A percentile compares a stretch with the other conserved stretches of the same genome.
Conservation (phyloP, 2,113 vertebrate species). For the Albula goreensis region DNA sequence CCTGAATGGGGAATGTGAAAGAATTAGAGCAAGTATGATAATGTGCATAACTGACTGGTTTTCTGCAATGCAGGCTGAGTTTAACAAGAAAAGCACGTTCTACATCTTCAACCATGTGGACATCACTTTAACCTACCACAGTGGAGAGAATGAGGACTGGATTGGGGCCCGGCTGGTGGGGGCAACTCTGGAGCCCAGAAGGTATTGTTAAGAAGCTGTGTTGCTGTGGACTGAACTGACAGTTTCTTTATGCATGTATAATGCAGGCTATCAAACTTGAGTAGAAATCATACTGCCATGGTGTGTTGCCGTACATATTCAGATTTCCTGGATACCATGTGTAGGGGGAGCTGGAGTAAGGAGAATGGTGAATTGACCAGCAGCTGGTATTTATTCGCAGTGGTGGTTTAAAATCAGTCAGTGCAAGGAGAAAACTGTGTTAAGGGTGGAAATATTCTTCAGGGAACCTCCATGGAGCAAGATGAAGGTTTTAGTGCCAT, state of each 20-base stretch:
- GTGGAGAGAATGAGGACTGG: constrained; percentile 76
- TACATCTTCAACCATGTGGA: constrained; percentile 97
- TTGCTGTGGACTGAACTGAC: background rate
- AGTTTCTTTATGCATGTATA: too few relatives aligned
- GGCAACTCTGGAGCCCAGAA: constrained; percentile 93
- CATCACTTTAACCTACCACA: constrained; percentile 88
- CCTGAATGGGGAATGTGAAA: too few relatives aligned
- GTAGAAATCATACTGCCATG: too few relatives aligned
- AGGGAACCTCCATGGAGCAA: background rate
- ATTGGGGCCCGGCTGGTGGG: constrained; percentile 85
- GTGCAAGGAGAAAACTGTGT: background rate
- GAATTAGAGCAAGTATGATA: background rate
- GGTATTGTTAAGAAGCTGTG: constrained; percentile 64
- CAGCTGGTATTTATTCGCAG: background rate
- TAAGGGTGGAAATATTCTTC: background rate
- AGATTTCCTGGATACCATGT: too few relatives aligned
- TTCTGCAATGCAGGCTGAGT: constrained; percentile 74
- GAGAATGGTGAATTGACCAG: background rate
- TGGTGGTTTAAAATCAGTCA: background rate
- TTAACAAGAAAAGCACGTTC: constrained; percentile 87
- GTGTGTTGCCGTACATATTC: too few relatives aligned
- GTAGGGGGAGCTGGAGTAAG: background rate
- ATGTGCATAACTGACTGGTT: background rate
- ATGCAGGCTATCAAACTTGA: too few relatives aligned
- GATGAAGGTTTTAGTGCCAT: background rate